Percentiles rank a stretch among this genome's conserved stretches.
phyloP scores from a whole-genome alignment of 2,888 invertebrate genomes.

The Tubulanus polymorphus region DNA sequence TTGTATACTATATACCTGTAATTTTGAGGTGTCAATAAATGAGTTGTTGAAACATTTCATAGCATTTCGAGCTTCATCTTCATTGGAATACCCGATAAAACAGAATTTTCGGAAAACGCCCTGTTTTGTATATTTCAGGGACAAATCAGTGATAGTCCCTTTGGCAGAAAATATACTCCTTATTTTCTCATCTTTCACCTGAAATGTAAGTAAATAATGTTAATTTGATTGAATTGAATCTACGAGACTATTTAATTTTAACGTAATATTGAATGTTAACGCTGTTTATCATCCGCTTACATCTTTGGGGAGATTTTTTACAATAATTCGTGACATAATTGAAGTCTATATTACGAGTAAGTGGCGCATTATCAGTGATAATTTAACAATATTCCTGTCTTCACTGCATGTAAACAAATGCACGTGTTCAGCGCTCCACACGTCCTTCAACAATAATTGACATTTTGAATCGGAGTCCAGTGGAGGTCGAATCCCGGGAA shows the following conservation, averaged over 20 bases:
- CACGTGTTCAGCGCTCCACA: too few species aligned
- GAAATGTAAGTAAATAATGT: conserved; percentile 18
- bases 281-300: neutral
- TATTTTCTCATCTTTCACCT: conserved; percentile 77
- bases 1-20: conserved; percentile 59
- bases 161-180: conserved; percentile 72
- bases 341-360: too few species aligned
- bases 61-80: conserved; percentile 74
- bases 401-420: too few species aligned
- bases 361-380: too few species aligned
- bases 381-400: too few species aligned
- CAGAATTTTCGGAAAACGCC: conserved; percentile 91
- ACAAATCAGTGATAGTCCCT: conserved; percentile 86
- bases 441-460: too few species aligned
- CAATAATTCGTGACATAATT: conserved; percentile 86
- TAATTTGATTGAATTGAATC: neutral
- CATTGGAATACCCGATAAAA: conserved; percentile 84
- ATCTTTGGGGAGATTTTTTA: conserved; percentile 74
- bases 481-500: too few species aligned
- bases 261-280: neutral
- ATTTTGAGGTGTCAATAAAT: conserved; percentile 76
- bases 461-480: too few species aligned
- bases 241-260: neutral
- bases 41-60: conserved; percentile 76
- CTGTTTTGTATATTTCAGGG: conserved; percentile 85